These are phyloP conservation scores for Acestrorhynchus altus DNA, from an alignment of 2,797 vertebrate genomes.

Conservation along the genomic window DNA sequence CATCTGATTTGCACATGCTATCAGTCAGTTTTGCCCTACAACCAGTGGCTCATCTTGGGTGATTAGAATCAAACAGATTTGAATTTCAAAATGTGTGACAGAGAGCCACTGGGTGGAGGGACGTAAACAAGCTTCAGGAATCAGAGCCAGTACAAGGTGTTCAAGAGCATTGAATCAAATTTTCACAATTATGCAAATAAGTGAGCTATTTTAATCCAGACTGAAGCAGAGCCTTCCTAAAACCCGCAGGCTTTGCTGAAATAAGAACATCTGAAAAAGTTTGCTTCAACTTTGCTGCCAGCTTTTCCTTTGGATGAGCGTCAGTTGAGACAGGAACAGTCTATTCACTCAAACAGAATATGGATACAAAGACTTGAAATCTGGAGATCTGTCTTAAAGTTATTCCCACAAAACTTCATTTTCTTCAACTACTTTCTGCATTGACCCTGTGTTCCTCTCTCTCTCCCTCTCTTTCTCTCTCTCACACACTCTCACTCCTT, in stretches of 20 bases:
- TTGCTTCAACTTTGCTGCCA: not conserved
- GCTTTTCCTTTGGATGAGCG: conserved; percentile 3
- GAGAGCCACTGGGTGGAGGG: conserved; percentile 1
- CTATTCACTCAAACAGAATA: too few species aligned
- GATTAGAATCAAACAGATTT: conserved; percentile 59
- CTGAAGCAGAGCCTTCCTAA: conserved; percentile 24
- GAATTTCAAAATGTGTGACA: conserved; percentile 59
- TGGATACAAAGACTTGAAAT: not conserved
- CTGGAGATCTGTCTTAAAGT: not conserved
- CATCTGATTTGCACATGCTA: conserved; percentile 11
- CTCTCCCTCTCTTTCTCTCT: not conserved
- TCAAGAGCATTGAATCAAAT: conserved; percentile 22
- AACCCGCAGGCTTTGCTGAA: conserved; percentile 24
- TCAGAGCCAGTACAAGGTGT: conserved; percentile 23
- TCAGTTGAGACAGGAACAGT: not conserved
- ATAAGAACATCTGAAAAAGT: conserved; percentile 19
- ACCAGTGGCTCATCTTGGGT: conserved; percentile 31
- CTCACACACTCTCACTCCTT: conserved; percentile 1
- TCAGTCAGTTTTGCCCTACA: conserved; percentile 6
- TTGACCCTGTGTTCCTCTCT: conserved; percentile 27
- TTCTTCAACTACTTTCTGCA: conserved; percentile 34
- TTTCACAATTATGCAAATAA: conserved; percentile 46
- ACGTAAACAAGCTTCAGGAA: conserved; percentile 62
- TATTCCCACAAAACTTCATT: not conserved
- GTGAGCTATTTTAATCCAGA: conserved; percentile 20